phyloP scores from a whole-genome alignment of 2,797 vertebrate genomes.

The Ceyx erithaca region DNA sequence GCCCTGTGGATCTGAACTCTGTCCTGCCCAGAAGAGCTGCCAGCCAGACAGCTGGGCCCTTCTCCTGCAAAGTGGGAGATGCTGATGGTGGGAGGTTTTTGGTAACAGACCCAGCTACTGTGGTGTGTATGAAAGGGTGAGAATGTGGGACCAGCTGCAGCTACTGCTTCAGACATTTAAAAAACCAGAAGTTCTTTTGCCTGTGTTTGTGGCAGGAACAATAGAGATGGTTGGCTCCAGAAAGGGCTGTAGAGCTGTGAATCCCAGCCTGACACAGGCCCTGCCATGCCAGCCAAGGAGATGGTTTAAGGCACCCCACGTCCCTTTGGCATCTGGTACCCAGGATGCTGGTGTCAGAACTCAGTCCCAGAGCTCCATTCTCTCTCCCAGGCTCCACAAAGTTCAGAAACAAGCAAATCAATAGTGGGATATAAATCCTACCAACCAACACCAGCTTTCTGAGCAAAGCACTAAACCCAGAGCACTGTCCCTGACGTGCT shows the following conservation, averaged over 20 bases:
- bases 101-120: not conserved
- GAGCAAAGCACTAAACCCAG: not conserved
- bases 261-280: not conserved
- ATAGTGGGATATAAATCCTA: not conserved
- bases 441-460: not conserved
- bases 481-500: not conserved
- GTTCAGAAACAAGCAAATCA: not conserved
- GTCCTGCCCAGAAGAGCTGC: not conserved
- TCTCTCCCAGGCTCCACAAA: not conserved
- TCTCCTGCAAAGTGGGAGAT: not conserved
- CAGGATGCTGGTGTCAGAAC: not conserved
- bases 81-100: not conserved
- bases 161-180: not conserved
- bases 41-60: fast-evolving
- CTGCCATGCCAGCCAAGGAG: not conserved
- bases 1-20: not conserved
- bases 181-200: not conserved
- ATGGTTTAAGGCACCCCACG: not conserved
- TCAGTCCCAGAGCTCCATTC: not conserved
- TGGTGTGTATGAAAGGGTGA: not conserved
- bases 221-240: not conserved
- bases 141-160: not conserved
- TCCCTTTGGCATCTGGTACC: not conserved
- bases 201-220: not conserved
- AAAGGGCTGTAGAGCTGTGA: not conserved